Conservation (phyloP, 1,140 invertebrate genomes). For the Drepana arcuata region DNA sequence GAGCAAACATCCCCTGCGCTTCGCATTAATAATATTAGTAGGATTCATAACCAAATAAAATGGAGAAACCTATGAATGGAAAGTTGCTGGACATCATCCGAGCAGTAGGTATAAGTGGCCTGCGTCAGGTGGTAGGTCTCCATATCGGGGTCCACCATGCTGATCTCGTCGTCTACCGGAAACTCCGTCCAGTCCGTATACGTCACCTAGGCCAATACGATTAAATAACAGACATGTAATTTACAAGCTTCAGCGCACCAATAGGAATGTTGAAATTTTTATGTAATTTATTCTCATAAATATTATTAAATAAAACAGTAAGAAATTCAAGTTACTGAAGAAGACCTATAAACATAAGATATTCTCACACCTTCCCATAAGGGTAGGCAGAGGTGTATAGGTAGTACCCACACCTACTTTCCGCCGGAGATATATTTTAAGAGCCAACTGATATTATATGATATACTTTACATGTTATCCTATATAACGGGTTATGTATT, state of each 20-base stretch:
- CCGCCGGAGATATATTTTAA: too few species aligned
- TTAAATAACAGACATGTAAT: background rate
- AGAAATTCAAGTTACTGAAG: too few species aligned
- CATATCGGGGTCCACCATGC: constrained; percentile 19
- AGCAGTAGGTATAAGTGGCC: constrained; percentile 42
- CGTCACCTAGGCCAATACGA: constrained; percentile 25
- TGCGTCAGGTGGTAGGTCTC: constrained; percentile 29
- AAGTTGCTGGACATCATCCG: constrained; percentile 35
- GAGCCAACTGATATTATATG: too few species aligned
- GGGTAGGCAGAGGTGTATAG: too few species aligned
- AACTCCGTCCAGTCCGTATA: constrained; percentile 38
- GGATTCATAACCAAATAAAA: background rate
- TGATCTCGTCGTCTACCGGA: constrained; percentile 32
- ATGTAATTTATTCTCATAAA: too few species aligned
- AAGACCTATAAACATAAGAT: too few species aligned
- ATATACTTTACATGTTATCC: too few species aligned
- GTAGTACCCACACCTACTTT: too few species aligned
- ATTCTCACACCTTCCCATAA: too few species aligned
- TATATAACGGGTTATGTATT: too few species aligned
- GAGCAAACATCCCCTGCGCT: background rate
- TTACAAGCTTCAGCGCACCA: background rate
- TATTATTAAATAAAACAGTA: too few species aligned
- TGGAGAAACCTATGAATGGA: constrained; percentile 24
- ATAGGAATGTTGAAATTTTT: too few species aligned
- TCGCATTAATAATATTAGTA: background rate